Conservation (phyloP, 2,113 vertebrate genomes). For the Burhinus bistriatus region DNA sequence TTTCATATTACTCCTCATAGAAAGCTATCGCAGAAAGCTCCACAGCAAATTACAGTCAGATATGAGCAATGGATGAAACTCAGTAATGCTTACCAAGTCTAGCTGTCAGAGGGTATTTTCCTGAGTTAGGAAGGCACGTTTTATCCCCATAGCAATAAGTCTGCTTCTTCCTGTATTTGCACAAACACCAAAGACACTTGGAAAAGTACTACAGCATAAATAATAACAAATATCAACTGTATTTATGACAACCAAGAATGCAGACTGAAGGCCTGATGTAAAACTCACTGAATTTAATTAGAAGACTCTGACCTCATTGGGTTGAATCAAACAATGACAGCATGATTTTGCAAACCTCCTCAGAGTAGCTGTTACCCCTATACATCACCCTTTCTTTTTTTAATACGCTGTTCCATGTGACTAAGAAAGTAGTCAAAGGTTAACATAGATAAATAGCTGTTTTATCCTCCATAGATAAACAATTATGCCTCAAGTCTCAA, state of each 20-base stretch:
- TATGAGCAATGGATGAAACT: neutral
- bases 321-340: neutral
- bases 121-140: neutral
- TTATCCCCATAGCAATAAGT: neutral
- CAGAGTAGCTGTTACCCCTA: neutral
- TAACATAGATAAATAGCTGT: slow-evolving; percentile 37
- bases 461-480: slow-evolving; percentile 14
- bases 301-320: neutral
- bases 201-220: neutral
- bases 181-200: neutral
- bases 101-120: neutral
- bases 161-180: slow-evolving; percentile 5
- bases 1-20: neutral
- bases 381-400: slow-evolving; percentile 3
- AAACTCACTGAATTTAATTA: slow-evolving; percentile 19
- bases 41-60: neutral
- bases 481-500: slow-evolving; percentile 20
- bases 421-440: slow-evolving; percentile 37
- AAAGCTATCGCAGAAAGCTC: neutral
- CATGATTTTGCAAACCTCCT: neutral
- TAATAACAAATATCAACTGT: slow-evolving; percentile 9
- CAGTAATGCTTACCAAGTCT: neutral
- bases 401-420: slow-evolving; percentile 36
- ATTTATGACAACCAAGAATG: slow-evolving; percentile 3
- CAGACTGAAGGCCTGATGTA: neutral